These are phyloP conservation scores for Rugalucina vietnamica DNA, from an alignment of 2,888 invertebrate species.

Conservation along the genomic window DNA sequence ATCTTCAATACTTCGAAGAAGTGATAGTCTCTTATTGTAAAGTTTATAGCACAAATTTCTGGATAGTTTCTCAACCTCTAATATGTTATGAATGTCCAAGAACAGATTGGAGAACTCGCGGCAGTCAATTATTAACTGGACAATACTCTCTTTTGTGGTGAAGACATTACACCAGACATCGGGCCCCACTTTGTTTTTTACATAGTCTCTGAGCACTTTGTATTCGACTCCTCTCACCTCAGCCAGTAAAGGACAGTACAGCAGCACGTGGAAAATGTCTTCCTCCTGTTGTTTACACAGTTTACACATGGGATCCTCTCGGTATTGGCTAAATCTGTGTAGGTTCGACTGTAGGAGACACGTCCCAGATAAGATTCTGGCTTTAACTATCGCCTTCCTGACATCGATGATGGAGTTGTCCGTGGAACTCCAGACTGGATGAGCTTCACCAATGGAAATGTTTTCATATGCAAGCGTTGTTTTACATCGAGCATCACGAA, in stretches of 20 bases:
- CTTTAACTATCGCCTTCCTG: slow-evolving; percentile 2
- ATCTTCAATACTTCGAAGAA: neutral
- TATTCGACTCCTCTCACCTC: neutral
- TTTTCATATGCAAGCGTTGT: neutral
- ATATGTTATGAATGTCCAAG: no score
- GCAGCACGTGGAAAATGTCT: neutral
- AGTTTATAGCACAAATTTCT: neutral
- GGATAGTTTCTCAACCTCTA: neutral
- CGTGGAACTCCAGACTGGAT: neutral
- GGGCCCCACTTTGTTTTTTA: neutral
- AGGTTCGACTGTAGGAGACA: neutral
- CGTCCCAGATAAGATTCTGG: slow-evolving; percentile 1
- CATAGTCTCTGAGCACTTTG: neutral
- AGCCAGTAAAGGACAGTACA: neutral
- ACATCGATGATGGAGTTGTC: neutral
- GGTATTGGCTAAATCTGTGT: neutral
- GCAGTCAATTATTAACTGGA: neutral
- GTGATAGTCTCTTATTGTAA: neutral
- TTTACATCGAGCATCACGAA: neutral
- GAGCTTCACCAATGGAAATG: neutral
- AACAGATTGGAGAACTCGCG: no score
- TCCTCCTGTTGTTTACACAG: neutral
- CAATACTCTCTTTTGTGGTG: neutral
- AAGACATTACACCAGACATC: neutral
- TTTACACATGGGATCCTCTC: neutral